These are phyloP conservation scores for Papio anubis DNA, from an alignment of 2,113 vertebrate species.

Conservation along the genomic window DNA sequence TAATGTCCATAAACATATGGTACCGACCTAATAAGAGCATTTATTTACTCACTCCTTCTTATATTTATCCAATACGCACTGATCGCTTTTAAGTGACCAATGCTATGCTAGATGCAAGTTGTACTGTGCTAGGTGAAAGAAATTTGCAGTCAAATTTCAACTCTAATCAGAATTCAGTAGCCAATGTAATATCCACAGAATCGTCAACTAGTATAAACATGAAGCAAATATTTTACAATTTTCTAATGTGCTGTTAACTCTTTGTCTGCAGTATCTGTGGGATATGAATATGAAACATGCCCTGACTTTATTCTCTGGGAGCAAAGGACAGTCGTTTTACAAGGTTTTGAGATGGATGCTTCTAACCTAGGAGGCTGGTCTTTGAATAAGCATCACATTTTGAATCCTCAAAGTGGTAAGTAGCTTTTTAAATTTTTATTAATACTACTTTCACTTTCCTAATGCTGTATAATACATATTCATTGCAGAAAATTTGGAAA, in stretches of 20 bases:
- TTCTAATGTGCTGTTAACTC: constrained; percentile 73
- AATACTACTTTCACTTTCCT: constrained; percentile 8
- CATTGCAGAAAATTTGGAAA: constrained; percentile 36
- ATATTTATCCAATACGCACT: neutral
- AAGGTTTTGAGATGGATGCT: constrained; percentile 96
- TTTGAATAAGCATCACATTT: constrained; percentile 96
- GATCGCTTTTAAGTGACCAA: constrained; percentile 11
- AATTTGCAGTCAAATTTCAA: constrained; percentile 50
- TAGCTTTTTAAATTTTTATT: constrained; percentile 52
- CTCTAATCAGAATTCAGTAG: constrained; percentile 49
- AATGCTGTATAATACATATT: neutral
- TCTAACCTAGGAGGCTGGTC: constrained; percentile 98
- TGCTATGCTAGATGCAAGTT: neutral
- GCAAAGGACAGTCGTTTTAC: constrained; percentile 93
- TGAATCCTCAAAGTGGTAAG: constrained; percentile 97
- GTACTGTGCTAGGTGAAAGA: neutral
- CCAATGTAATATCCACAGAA: constrained; percentile 3
- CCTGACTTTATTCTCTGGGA: constrained; percentile 96
- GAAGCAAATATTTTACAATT: constrained; percentile 21
- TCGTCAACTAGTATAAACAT: constrained; percentile 8
- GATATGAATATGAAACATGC: constrained; percentile 97
- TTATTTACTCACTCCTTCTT: neutral
- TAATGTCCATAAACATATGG: neutral
- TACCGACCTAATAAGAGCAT: neutral
- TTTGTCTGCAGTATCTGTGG: constrained; percentile 93